Evolutionary conservation across 2,113 vertebrate species (phyloP).

Genomic region (Microcebus ravelobensis): DNA sequence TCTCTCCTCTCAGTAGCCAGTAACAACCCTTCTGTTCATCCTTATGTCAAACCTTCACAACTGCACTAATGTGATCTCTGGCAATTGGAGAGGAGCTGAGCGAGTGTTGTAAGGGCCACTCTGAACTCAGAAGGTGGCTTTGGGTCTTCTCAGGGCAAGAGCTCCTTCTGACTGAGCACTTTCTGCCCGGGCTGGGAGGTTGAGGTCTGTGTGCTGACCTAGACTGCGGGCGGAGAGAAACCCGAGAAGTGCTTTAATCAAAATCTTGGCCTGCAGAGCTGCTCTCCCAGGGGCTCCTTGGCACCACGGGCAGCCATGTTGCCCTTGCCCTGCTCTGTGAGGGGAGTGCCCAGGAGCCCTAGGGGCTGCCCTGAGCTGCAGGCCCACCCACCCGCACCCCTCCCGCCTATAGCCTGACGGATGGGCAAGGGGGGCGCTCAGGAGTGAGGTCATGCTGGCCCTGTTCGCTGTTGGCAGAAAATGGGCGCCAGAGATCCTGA

Average conservation of each 20-base stretch:
- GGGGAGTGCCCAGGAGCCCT: neutral
- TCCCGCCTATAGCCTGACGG: neutral
- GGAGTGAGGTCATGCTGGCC: neutral
- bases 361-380: neutral
- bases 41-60: constrained; percentile 85
- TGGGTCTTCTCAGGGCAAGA: constrained; percentile 5
- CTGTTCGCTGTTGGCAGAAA: neutral
- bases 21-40: constrained; percentile 88
- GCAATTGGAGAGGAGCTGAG: constrained; percentile 79
- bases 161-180: neutral
- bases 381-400: neutral
- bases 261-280: constrained; percentile 52
- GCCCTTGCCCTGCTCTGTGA: constrained; percentile 58
- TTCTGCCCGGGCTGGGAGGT: neutral
- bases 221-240: constrained; percentile 49
- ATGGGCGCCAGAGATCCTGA: neutral
- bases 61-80: constrained; percentile 83
- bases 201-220: neutral
- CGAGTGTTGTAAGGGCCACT: constrained; percentile 63
- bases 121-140: constrained; percentile 65
- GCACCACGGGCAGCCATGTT: constrained; percentile 48
- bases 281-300: constrained; percentile 64
- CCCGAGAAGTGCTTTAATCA: constrained; percentile 61
- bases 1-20: constrained; percentile 84
- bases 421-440: neutral